Evolutionary conservation across 2,797 vertebrate genomes (phyloP), one percentile per base, ranked within the genome.

Genomic region (Diplodus puntazzo): DNA sequence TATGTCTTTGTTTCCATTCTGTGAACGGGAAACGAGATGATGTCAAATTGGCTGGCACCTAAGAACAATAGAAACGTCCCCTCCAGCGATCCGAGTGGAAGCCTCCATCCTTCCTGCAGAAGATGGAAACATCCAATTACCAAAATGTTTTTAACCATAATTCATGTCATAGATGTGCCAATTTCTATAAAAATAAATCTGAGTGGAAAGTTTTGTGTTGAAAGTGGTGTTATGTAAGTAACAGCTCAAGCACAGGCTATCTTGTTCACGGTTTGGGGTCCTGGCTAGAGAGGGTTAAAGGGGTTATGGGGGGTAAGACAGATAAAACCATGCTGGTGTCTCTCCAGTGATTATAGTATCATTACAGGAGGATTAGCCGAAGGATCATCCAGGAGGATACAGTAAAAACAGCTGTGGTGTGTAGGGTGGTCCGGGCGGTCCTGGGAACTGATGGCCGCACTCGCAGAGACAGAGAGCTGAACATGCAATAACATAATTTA

Each of bases 341-440:
- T 85, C 59, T 82, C 74, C 75, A 83, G 80, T 82, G 87, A 90
- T 92, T 82, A 87, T 78, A 88, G 84, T 88, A 89, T 93, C 90
- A 93, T 94, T 95, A 93, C 88, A 86, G 65, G 70, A 81, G 93
- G 93, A 95, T 95, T 94, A 94, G 81, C 71, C 23, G 14, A 70
- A 82, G 89, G 89, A 93, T 93, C 91, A 89, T 80, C 67, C 75
- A 83, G 81, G 87, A 87, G 87, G 81, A 87, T 93, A 89, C 87
- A 80, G 89, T 84, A 67, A 79, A 88, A 88, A 92, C 95, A 95
- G 94, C 95, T 95, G 94, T 84, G 88, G 74, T 84, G 75, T 71
- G 70, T 77, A 57, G 69, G 87, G 81, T 82, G 80, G 79, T 87
- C 85, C 62, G 64, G 64, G 57, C 54, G 75, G 82, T 88, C 86